phyloP scores from a whole-genome alignment of 2,797 vertebrate genomes.

The Thripadectes ignobilis region DNA sequence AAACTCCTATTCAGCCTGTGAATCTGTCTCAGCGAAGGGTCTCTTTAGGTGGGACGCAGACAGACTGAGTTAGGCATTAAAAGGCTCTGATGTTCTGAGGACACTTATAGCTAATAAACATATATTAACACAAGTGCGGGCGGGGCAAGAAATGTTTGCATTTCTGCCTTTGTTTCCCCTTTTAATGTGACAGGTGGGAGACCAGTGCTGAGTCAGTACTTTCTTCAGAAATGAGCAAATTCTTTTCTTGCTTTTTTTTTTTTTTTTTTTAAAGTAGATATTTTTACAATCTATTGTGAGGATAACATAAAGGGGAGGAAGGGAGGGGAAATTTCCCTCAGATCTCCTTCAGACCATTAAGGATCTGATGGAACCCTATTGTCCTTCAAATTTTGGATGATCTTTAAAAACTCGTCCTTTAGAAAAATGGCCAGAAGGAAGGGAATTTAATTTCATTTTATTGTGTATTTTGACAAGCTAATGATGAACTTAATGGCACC shows the following conservation, averaged over 20 bases:
- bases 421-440: constrained; percentile 2
- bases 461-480: constrained; percentile 38
- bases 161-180: too few relatives aligned
- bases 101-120: too few relatives aligned
- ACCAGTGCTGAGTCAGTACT: not conserved
- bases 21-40: too few relatives aligned
- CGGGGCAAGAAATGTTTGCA: too few relatives aligned
- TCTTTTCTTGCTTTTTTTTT: not conserved
- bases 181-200: not conserved
- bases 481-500: not conserved
- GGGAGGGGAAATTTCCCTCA: not conserved
- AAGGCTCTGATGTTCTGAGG: too few relatives aligned
- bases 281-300: not conserved
- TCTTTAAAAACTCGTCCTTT: not conserved
- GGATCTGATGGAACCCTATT: not conserved
- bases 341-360: not conserved
- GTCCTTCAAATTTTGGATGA: constrained; percentile 2
- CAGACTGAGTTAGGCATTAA: too few relatives aligned
- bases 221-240: not conserved
- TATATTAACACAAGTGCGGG: too few relatives aligned
- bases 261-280: not conserved
- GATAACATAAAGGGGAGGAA: not conserved
- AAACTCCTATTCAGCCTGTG: too few relatives aligned
- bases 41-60: too few relatives aligned
- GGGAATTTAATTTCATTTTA: not conserved